Conservation (phyloP, 2,113 vertebrate species). For the Bubo blakistoni region DNA sequence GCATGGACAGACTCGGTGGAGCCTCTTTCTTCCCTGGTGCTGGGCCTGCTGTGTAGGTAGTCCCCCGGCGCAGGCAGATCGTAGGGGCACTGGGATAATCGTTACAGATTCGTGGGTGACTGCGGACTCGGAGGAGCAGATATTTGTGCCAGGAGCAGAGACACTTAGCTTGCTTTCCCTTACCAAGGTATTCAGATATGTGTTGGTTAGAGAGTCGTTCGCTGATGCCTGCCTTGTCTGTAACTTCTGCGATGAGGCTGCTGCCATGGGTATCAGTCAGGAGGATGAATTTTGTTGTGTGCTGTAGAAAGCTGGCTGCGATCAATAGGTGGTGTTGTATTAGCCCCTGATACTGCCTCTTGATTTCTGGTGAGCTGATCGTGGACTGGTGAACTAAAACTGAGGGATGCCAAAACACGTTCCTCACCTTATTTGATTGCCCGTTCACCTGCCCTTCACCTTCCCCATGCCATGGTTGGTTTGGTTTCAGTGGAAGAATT, state of each 20-base stretch:
- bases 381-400: neutral
- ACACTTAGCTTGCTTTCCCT: neutral
- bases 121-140: neutral
- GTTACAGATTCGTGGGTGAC: neutral
- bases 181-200: neutral
- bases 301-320: neutral
- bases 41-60: neutral
- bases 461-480: neutral
- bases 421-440: neutral
- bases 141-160: neutral
- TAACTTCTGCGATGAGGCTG: neutral
- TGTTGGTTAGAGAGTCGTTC: neutral
- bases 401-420: neutral
- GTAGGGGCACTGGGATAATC: neutral
- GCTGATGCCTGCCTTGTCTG: neutral
- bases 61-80: neutral
- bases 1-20: neutral
- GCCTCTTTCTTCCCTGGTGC: neutral
- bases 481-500: neutral
- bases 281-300: neutral
- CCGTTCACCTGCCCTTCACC: accelerated
- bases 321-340: neutral
- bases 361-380: neutral
- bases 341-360: neutral
- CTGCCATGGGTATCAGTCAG: neutral